Percentiles rank a stretch among this genome's conserved stretches.
Evolutionary conservation across 2,888 invertebrate genomes (phyloP).

Genomic region (Apodemia zela): DNA sequence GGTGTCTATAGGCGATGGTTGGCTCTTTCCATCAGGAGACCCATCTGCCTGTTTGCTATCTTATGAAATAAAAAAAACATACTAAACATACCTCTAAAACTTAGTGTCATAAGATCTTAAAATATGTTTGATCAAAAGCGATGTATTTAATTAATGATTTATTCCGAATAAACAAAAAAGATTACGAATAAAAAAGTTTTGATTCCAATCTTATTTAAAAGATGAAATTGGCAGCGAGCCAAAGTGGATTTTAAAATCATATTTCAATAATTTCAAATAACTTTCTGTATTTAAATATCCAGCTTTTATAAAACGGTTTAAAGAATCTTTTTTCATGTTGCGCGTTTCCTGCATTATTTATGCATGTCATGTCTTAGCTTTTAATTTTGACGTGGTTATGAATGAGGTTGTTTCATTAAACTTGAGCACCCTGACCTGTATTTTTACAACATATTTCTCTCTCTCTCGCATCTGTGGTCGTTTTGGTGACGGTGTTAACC

Average conservation of each 20-base stretch:
- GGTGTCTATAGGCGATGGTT: too few relatives aligned
- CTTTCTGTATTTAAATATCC: neutral
- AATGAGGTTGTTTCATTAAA: neutral
- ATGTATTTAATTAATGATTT: too few relatives aligned
- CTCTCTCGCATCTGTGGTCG: too few relatives aligned
- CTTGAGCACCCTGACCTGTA: neutral
- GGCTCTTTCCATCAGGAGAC: too few relatives aligned
- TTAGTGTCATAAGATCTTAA: too few relatives aligned
- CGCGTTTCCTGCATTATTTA: neutral
- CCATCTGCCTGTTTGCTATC: too few relatives aligned
- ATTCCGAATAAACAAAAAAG: too few relatives aligned
- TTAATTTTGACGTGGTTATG: neutral
- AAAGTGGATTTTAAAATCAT: neutral
- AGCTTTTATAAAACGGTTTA: neutral
- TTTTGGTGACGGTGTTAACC: too few relatives aligned
- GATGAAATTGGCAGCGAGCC: neutral
- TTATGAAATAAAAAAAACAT: too few relatives aligned
- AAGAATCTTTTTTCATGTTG: neutral
- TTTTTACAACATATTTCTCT: too few relatives aligned
- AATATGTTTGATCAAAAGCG: too few relatives aligned
- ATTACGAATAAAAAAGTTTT: neutral
- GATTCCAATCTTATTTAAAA: neutral
- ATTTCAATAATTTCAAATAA: neutral
- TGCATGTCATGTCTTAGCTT: neutral
- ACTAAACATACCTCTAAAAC: too few relatives aligned